phyloP scores from a whole-genome alignment of 2,113 vertebrate genomes.

The Pelodiscus sinensis region DNA sequence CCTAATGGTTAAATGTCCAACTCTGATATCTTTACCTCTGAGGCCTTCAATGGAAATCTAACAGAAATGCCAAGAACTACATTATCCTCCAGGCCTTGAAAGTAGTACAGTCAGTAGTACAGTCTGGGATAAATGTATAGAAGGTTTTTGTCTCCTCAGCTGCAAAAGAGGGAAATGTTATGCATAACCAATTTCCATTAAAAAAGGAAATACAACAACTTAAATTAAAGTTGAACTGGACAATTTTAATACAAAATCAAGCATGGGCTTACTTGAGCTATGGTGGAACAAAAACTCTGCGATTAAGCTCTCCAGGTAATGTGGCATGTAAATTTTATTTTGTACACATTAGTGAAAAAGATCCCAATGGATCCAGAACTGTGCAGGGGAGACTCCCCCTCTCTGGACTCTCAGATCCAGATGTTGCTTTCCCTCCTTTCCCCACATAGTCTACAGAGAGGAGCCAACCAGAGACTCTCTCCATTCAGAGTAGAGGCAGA shows the following conservation, averaged over 20 bases:
- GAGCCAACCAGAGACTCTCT: neutral
- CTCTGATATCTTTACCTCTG: neutral
- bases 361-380: neutral
- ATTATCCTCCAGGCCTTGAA: neutral
- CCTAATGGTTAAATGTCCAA: rapidly evolving
- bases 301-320: neutral
- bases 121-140: neutral
- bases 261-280: neutral
- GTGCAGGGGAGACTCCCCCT: neutral
- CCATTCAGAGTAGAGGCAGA: neutral
- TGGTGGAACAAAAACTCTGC: rapidly evolving
- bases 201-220: neutral
- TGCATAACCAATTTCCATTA: rapidly evolving
- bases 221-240: neutral
- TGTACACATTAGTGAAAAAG: neutral
- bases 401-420: neutral
- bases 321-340: rapidly evolving
- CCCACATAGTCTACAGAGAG: neutral
- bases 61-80: rapidly evolving
- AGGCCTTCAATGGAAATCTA: neutral
- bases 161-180: rapidly evolving
- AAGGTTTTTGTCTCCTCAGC: neutral
- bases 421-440: neutral
- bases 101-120: rapidly evolving
- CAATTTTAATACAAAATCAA: neutral